phyloP scores from a whole-genome alignment of 2,797 vertebrate species.

The Margarornis squamiger region DNA sequence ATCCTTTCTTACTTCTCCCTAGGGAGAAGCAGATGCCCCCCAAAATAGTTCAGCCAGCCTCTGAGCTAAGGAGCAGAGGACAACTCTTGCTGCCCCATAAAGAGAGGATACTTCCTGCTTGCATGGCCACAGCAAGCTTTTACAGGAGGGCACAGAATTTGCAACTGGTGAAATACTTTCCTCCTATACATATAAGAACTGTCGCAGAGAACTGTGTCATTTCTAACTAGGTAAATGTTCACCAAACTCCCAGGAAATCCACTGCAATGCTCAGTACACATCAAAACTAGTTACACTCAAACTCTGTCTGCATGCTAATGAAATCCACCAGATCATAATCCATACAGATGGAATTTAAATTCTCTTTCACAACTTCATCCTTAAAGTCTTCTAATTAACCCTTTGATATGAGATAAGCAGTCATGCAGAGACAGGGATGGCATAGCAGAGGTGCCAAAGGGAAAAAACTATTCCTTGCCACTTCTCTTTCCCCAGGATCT shows the following conservation, averaged over 20 bases:
- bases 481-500: not conserved
- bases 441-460: not conserved
- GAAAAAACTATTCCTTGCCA: not conserved
- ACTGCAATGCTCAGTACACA: not conserved
- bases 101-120: not conserved
- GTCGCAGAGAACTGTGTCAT: not conserved
- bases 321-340: slow-evolving; percentile 19
- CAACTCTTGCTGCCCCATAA: not conserved
- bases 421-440: not conserved
- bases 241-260: not conserved
- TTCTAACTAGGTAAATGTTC: not conserved
- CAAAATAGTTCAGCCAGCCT: not conserved
- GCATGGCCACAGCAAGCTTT: not conserved
- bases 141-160: not conserved
- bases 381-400: slow-evolving; percentile 35
- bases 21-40: not conserved
- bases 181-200: not conserved
- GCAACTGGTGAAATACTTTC: not conserved
- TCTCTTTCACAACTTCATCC: slow-evolving; percentile 16
- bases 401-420: not conserved
- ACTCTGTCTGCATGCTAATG: not conserved
- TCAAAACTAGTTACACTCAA: not conserved
- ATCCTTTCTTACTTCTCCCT: not conserved
- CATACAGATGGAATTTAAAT: slow-evolving; percentile 33
- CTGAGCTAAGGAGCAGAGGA: not conserved